Conservation (phyloP, 2,113 vertebrate species). For the Pogona vitticeps region DNA sequence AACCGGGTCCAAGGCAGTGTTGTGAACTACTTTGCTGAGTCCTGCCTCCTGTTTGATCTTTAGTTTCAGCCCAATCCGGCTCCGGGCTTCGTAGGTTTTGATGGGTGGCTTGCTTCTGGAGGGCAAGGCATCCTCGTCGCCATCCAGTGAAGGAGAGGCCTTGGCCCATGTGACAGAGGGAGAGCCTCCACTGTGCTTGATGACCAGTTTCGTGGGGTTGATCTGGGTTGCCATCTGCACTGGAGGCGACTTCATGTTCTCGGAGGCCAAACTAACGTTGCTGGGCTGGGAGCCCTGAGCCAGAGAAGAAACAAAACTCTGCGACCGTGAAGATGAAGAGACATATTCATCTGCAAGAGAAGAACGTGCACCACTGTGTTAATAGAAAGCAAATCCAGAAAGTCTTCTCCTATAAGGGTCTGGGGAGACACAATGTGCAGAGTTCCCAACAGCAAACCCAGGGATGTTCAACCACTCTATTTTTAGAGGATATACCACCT, state of each 20-base stretch:
- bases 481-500: no score
- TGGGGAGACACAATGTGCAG: not conserved
- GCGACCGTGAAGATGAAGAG: conserved; percentile 80
- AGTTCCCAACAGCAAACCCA: not conserved
- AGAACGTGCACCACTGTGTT: no score
- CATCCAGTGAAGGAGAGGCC: conserved; percentile 74
- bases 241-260: not conserved
- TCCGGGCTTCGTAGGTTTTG: conserved; percentile 93
- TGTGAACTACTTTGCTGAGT: conserved; percentile 92
- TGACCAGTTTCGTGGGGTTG: conserved; percentile 88
- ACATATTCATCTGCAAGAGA: conserved; percentile 87
- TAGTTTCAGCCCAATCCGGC: conserved; percentile 90
- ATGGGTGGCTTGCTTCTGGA: conserved; percentile 89
- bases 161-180: conserved; percentile 90
- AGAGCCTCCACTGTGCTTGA: conserved; percentile 87
- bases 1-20: conserved; percentile 90
- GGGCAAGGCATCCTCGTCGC: conserved; percentile 85
- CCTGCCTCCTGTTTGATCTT: conserved; percentile 96
- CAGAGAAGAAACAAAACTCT: conserved; percentile 59
- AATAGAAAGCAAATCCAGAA: not conserved
- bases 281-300: conserved; percentile 31
- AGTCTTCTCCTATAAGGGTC: no score
- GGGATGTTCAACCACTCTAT: not conserved
- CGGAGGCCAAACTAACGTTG: conserved; percentile 17
- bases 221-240: conserved; percentile 54